Percentiles rank a stretch among this genome's conserved stretches.
Conservation (phyloP, 2,888 invertebrate genomes). For the Eustalomyia histrio region DNA sequence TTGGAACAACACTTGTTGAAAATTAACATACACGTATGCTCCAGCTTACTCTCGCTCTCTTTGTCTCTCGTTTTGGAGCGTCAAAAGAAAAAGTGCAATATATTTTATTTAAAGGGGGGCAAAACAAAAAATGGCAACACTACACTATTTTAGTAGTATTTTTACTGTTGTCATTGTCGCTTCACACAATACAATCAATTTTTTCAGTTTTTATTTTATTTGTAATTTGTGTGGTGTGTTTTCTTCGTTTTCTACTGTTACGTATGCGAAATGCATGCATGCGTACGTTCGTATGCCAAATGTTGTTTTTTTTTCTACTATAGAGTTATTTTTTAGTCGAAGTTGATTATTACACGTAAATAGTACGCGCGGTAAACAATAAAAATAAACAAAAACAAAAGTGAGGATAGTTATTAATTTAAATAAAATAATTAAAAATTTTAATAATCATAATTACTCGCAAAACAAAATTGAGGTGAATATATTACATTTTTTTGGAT, state of each 20-base stretch:
- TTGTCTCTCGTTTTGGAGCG: slow-evolving; percentile 1
- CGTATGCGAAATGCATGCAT: slow-evolving; percentile 59
- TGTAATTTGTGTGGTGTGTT: slow-evolving; percentile 33
- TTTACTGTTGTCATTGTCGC: slow-evolving; percentile 64
- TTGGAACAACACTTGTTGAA: slow-evolving; percentile 62
- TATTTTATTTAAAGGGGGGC: slow-evolving; percentile 51
- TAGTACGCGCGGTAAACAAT: slow-evolving; percentile 74
- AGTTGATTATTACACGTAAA: slow-evolving; percentile 77
- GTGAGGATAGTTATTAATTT: neutral
- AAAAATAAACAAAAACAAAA: slow-evolving; percentile 19
- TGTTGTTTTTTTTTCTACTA: slow-evolving; percentile 44
- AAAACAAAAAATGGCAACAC: slow-evolving; percentile 64
- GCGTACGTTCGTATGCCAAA: slow-evolving; percentile 61
- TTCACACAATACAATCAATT: slow-evolving; percentile 52
- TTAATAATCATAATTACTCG: neutral
- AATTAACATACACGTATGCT: slow-evolving; percentile 13
- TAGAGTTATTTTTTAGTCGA: slow-evolving; percentile 75
- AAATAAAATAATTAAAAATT: slow-evolving; percentile 19
- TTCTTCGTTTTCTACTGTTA: slow-evolving; percentile 13
- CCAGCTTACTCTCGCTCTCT: slow-evolving; percentile 1
- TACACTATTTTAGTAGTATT: slow-evolving; percentile 62
- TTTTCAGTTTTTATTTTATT: slow-evolving; percentile 29
- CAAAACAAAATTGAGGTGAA: neutral
- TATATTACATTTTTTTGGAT: neutral
- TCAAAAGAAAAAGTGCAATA: slow-evolving; percentile 19